These are phyloP conservation scores for Pangasius krempfi DNA, from an alignment of 2,797 vertebrate species.

Conservation along the genomic window DNA sequence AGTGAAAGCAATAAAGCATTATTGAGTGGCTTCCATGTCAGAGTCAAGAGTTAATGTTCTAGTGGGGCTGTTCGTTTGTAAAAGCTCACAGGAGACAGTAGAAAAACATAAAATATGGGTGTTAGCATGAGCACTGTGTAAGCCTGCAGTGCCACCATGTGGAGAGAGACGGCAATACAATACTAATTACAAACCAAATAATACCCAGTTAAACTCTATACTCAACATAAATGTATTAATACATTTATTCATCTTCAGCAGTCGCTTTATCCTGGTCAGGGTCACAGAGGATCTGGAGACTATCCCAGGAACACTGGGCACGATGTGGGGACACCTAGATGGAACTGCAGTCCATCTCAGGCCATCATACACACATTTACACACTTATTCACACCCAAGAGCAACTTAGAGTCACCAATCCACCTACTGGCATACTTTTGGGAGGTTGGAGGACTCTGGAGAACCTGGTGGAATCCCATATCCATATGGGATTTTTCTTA, in stretches of 20 bases:
- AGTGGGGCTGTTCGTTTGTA: neutral
- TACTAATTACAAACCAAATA: neutral
- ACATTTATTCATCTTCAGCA: neutral
- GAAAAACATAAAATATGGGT: neutral
- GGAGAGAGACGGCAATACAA: constrained; percentile 28
- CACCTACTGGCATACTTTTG: neutral
- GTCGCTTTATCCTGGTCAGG: neutral
- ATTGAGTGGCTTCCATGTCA: neutral
- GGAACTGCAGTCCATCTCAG: neutral
- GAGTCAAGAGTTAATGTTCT: constrained; percentile 7
- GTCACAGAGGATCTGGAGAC: neutral
- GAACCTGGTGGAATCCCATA: neutral
- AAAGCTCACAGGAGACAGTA: neutral
- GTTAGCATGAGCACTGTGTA: neutral
- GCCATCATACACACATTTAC: neutral
- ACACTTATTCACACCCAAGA: neutral
- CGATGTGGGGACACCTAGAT: neutral
- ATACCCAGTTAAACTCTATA: neutral
- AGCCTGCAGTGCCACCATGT: constrained; percentile 41
- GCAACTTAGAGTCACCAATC: neutral
- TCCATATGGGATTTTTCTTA: neutral
- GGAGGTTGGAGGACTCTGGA: neutral
- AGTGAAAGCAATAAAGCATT: constrained; percentile 17
- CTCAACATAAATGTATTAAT: neutral
- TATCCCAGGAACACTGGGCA: neutral